A percentile compares a stretch with the other conserved stretches of the same genome.
Conservation (phyloP, 2,797 vertebrate species). For the Helicolenus hilgendorfi region DNA sequence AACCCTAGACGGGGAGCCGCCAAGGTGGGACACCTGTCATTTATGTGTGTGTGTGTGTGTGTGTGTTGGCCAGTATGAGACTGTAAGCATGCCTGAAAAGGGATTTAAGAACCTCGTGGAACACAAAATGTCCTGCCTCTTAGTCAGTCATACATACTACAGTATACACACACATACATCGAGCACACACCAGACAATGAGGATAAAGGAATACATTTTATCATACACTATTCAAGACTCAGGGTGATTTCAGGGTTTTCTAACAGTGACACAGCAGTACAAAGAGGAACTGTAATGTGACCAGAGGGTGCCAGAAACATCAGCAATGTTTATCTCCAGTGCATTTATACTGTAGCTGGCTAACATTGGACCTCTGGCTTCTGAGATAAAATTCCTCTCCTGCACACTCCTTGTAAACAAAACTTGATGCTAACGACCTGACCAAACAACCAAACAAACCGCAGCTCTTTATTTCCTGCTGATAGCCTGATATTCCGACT, state of each 20-base stretch:
- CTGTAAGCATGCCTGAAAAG: not conserved
- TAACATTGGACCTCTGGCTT: conserved; percentile 13
- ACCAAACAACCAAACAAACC: conserved; percentile 27
- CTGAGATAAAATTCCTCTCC: conserved; percentile 7
- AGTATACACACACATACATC: not conserved
- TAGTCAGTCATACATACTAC: not conserved
- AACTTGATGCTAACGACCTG: conserved; percentile 8
- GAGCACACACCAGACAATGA: not conserved
- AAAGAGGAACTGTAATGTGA: not conserved
- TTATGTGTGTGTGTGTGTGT: not conserved
- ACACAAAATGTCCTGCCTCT: not conserved
- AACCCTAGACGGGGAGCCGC: conserved; percentile 11
- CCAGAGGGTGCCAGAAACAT: not conserved
- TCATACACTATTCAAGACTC: not conserved
- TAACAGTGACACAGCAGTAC: not conserved
- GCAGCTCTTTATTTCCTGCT: conserved; percentile 7
- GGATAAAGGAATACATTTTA: not conserved
- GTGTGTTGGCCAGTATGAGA: not conserved
- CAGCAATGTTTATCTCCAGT: conserved; percentile 24
- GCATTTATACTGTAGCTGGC: conserved; percentile 16
- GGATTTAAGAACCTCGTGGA: conserved; percentile 23
- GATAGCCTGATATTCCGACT: not conserved
- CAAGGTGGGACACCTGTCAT: conserved; percentile 52
- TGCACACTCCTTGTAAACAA: conserved; percentile 5
- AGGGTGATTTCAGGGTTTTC: not conserved